Evolutionary conservation across 2,797 vertebrate species (phyloP), one percentile per base, ranked within the genome.

Genomic region (Phrynocephalus vlangalii): DNA sequence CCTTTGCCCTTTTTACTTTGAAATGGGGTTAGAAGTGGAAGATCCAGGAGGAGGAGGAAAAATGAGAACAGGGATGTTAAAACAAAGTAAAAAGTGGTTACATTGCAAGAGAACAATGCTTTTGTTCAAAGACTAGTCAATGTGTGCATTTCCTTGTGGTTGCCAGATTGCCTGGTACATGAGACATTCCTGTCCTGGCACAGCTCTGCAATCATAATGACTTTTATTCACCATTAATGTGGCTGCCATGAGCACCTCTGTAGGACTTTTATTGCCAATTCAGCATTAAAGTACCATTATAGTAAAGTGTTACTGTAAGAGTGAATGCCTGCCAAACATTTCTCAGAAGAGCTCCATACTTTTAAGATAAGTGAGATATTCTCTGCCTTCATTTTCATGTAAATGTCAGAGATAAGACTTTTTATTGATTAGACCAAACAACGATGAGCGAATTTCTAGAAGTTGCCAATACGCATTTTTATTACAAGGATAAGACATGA

Each of bases 261-360:
- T 80, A 88, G 87, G 93, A 90, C 86, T 92, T 92, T 90, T 92
- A 86, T 90, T 92, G 96, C 96, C 95, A 95, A 85, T 93, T 96
- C 93, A 94, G 93, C 95, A 94, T 95, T 96, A 95, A 96, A 95
- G 91, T 91, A 79, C 93, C 94, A 94, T 96, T 96, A 96, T 94
- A 94, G 92, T 90, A 88, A 94, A 97, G 94, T 96, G 95, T 97
- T 97, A 96, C 96, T 95, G 97, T 96, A 97, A 97, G 95, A 92
- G 91, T 88, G 90, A 87, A 88, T 84, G 76, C 88, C 94, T 93
- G 94, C 94, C 92, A 94, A 96, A 94, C 91, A 85, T 92, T 97
- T 97, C 96, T 97, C 94, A 96, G 96, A 96, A 97, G 92, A 94
- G 95, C 86, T 48, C 50, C 75, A 92, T 77, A 93, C 92, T 92